Evolutionary conservation across 92 coral and sea anemone species (phyloP).

Genomic region (Epizoanthus fatuus): DNA sequence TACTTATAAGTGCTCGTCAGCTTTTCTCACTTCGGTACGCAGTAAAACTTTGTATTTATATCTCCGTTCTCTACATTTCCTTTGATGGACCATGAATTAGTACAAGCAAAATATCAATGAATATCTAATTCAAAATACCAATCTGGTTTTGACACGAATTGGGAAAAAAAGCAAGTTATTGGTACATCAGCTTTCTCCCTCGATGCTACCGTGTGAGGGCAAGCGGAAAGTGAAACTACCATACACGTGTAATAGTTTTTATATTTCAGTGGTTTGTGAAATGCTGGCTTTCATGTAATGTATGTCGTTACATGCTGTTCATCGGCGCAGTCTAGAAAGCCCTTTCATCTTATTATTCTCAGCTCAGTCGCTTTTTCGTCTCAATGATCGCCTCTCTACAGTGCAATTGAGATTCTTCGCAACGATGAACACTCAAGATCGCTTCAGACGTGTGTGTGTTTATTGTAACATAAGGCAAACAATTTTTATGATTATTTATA

Average conservation of each 20-base stretch:
- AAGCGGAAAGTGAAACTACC: background rate
- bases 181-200: background rate
- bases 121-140: constrained; percentile 3
- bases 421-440: background rate
- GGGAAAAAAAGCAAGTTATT: background rate
- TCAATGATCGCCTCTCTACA: too few relatives aligned
- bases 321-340: background rate
- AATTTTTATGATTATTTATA: background rate
- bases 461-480: background rate
- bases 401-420: background rate
- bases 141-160: background rate
- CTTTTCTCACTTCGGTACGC: background rate
- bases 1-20: too few relatives aligned
- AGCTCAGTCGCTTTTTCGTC: too few relatives aligned
- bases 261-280: background rate
- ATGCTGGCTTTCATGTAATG: background rate
- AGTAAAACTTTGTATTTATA: background rate
- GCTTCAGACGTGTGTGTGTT: constrained; percentile 29
- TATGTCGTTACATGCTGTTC: background rate
- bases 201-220: background rate
- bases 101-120: constrained; percentile 7
- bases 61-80: background rate
- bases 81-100: background rate
- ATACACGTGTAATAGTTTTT: background rate
- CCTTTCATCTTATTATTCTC: too few relatives aligned